Evolutionary conservation across 2,113 vertebrate species (phyloP), one percentile per base, ranked within the genome.

Genomic region (Camarhynchus parvulus): DNA sequence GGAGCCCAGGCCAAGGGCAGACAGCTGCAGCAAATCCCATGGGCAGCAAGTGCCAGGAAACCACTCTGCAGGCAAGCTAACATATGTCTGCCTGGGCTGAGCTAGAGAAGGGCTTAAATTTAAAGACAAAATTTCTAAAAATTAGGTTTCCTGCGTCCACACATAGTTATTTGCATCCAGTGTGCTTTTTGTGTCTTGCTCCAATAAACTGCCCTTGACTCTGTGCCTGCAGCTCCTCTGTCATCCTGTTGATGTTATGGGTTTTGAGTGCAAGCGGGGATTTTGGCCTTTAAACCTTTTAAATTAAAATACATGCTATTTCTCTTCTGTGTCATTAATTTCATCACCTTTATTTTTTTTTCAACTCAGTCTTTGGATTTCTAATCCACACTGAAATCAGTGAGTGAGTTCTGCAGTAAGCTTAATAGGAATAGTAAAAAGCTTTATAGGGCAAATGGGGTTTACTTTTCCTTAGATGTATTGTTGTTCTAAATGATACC

Each of bases 401-500:
- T n/a, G 61, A 66, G 28, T 35, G 14, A 44, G 73, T 82, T 87
- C 63, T 90, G 17, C 66, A 44, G 17, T 27, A 12, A 33, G 12
- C 10, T 62, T 86, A 63, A 70, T 55, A 69, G 37, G 25, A 78
- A 47, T 33, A 75, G 78, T 17, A 28, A 28, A 49, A 67, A 73
- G 33, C 12, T 59, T 75, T 52, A 37, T 66, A 61, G 25, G 35
- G 10, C 30, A 42, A 90, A n/a, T 2, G 3, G 3, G 11, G 7
- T 15, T 81, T 39, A 15, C 55, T 79, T 89, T 66, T 82, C 23
- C 27, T 79, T 80, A 96, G 96, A n/a, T 89, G 35, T 64, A 14
- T 23, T 94, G 64, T 96, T 80, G 88, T 97, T 93, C 49, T 92
- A 67, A 83, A 33, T 56, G 1, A 25, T 69, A 17, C 28, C 5